Evolutionary conservation across 1,140 invertebrate genomes (phyloP).

Genomic region (Vanessa tameamea): DNA sequence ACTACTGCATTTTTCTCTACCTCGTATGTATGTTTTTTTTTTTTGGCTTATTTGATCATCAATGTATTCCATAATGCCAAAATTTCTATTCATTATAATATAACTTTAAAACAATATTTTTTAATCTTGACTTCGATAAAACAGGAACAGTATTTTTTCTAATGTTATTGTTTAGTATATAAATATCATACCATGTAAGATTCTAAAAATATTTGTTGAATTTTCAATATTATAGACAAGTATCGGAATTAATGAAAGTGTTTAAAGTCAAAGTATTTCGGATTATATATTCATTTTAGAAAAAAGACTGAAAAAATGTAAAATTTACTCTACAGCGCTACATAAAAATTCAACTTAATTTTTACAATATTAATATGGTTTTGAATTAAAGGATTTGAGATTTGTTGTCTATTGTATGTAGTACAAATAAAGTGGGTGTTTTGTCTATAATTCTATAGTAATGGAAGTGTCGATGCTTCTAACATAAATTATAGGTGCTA

Average conservation of each 20-base stretch:
- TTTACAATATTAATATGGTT: neutral
- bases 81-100: conserved; percentile 1
- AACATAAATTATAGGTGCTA: conserved; percentile 68
- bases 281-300: neutral
- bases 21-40: conserved; percentile 11
- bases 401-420: conserved; percentile 29
- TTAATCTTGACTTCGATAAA: neutral
- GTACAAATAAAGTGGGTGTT: conserved; percentile 21
- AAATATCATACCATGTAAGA: neutral
- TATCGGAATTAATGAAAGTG: neutral
- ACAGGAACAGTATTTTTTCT: conserved; percentile 1
- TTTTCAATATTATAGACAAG: conserved; percentile 2
- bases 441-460: conserved; percentile 4
- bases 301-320: neutral
- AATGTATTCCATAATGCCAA: conserved; percentile 6
- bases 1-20: conserved; percentile 18
- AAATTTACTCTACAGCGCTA: conserved; percentile 14
- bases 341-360: conserved; percentile 9
- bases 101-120: conserved; percentile 1
- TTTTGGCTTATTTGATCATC: conserved; percentile 1
- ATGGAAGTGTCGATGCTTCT: conserved; percentile 23
- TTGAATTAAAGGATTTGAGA: conserved; percentile 12
- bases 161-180: neutral
- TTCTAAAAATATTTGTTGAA: conserved; percentile 2
- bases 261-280: neutral